Base-by-base conservation (phyloP, 2,113 vertebrate genomes). In the Lepidothrix coronata region DNA sequence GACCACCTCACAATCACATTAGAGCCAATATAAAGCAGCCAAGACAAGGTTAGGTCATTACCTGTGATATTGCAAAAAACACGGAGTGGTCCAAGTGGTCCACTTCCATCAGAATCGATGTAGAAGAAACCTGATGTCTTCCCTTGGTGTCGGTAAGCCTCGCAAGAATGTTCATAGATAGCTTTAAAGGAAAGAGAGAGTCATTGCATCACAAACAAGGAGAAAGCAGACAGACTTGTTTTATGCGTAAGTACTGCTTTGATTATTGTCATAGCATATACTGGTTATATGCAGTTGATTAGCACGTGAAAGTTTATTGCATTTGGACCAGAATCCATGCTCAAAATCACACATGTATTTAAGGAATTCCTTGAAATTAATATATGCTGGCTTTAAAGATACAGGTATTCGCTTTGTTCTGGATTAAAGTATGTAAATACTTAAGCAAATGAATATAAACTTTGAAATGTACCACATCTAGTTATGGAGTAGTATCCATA, bases 31-130 rank as follows among this genome's bases (percentile, higher is more conserved):
- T 14, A 27, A 71, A 49, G 35, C 9, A 72, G 14, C 6, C 35
- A 33, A 75, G 41, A 8, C 14, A 43, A 39, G 10, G 14, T 37
- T 44, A 57, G 52, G 30, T 41, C 35, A 97, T 98, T 98, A 99
- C 99, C 99, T 96, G 99, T 99, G 97, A 99, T 98, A 92, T 99
- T 99, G 97, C 99, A 99, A 97, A 99, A 99, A 12, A 99, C 99
- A 48, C 97, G 98, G 44, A 99, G 93, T 3, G 99, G 98, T 95
- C 96, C 98, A 88, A 99, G 97, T 2, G 99, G 98, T 27, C 99
- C 99, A 16, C 99, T 99, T 90, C 99, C 99, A 94, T 99, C 99
- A 5, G 98, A 98, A 96, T 99, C 99, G 1, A 99, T 98, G 92
- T 98, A 98, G 98, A 99, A 99, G 97, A 98, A 99, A 57, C 99